Evolutionary conservation across 2,113 vertebrate species (phyloP).

Genomic region (Ranitomeya imitator): DNA sequence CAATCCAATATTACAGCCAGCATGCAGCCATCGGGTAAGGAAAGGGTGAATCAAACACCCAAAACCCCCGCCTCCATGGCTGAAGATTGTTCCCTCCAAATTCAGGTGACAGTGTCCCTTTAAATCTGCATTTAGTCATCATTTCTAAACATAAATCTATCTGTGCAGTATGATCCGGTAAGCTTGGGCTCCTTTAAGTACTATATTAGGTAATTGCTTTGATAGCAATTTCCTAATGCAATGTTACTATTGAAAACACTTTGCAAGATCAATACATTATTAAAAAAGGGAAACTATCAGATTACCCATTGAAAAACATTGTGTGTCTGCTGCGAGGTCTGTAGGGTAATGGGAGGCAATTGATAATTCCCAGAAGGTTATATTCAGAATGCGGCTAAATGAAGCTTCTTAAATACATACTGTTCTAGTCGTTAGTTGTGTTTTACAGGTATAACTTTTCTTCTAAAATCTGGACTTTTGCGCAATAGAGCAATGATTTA

Average conservation of each 20-base stretch:
- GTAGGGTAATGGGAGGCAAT: neutral
- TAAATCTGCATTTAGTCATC: too few relatives aligned
- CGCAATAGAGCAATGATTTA: neutral
- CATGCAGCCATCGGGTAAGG: too few relatives aligned
- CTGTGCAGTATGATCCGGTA: too few relatives aligned
- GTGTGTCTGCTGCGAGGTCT: neutral
- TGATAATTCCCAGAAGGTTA: neutral
- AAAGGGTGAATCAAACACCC: too few relatives aligned
- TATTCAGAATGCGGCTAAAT: neutral
- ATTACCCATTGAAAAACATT: neutral
- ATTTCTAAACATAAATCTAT: too few relatives aligned
- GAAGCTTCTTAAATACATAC: neutral
- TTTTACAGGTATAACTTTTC: neutral
- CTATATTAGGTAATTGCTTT: neutral
- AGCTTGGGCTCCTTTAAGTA: neutral
- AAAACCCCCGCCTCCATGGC: too few relatives aligned
- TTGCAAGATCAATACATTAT: neutral
- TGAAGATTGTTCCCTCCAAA: too few relatives aligned
- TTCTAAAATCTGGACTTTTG: neutral
- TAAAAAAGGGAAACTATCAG: neutral
- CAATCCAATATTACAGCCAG: too few relatives aligned
- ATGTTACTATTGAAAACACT: neutral
- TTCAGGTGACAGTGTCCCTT: too few relatives aligned
- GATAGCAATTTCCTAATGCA: neutral
- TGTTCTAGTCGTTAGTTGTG: neutral